phyloP scores from a whole-genome alignment of 2,888 invertebrate genomes.

The Anoncus sp. region DNA sequence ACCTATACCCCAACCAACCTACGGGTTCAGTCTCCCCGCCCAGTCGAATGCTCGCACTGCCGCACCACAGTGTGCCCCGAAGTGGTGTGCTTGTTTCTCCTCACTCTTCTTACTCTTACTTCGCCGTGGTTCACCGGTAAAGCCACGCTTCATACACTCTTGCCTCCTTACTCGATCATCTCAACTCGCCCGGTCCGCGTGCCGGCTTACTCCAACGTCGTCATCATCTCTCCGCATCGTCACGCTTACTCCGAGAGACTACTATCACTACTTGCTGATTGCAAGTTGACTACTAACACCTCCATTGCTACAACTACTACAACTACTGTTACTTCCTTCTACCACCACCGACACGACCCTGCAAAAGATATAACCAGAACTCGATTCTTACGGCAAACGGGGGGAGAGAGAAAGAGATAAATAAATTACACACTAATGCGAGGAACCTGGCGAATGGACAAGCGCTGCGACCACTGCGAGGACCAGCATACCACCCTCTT shows the following conservation, averaged over 20 bases:
- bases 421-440: conserved; percentile 65
- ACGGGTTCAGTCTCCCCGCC: conserved; percentile 68
- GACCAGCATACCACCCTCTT: conserved; percentile 69
- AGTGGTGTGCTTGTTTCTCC: conserved; percentile 70
- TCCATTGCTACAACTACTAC: neutral
- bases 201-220: conserved; percentile 69
- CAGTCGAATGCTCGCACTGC: conserved; percentile 64
- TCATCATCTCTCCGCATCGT: conserved; percentile 62
- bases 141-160: conserved; percentile 58
- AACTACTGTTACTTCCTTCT: conserved; percentile 31
- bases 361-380: conserved; percentile 56
- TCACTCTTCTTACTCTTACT: conserved; percentile 75
- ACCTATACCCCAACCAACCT: conserved; percentile 72
- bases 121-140: conserved; percentile 58
- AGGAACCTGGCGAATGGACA: conserved; percentile 64
- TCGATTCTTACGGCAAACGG: conserved; percentile 45
- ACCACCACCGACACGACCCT: conserved; percentile 38
- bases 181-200: conserved; percentile 63
- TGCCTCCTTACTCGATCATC: conserved; percentile 61
- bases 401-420: conserved; percentile 32
- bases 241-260: conserved; percentile 69
- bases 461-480: conserved; percentile 64
- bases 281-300: conserved; percentile 8
- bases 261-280: conserved; percentile 18
- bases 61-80: conserved; percentile 71